Evolutionary conservation across 2,113 vertebrate species (phyloP), one percentile per base, ranked within the genome.

Genomic region (Sphaerodactylus townsendi): DNA sequence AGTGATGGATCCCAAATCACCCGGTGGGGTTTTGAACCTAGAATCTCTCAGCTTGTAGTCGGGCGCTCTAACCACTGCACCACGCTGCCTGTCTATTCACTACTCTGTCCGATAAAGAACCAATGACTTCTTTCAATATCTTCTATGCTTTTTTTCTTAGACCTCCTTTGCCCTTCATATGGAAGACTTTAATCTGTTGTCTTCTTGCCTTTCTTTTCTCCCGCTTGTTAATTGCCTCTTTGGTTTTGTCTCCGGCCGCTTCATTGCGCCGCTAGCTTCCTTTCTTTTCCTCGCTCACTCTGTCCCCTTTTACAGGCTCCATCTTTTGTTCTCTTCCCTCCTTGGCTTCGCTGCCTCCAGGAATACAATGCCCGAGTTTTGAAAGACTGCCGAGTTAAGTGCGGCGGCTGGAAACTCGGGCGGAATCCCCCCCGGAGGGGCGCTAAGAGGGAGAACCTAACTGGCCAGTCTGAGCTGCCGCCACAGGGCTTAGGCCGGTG

Each of bases 371-470:
- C 14, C 7, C 11, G 68, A 77, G 11, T 66, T 82, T 81, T 28
- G 2, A 71, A 77, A 85, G 62, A 25, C 23, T n/a, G n/a, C n/a
- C n/a, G n/a, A n/a, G n/a, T n/a, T n/a, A n/a, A n/a, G n/a, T n/a
- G n/a, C n/a, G n/a, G n/a, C n/a, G n/a, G n/a, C n/a, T n/a, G n/a
- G n/a, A n/a, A n/a, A n/a, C n/a, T n/a, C n/a, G n/a, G n/a, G n/a
- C n/a, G n/a, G n/a, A n/a, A n/a, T n/a, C n/a, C n/a, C n/a, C 10
- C 39, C 33, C 2, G 10, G 30, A 44, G 37, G 37, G 14, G 48
- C 39, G 77, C 44, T 79, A 14, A 25, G 14, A 50, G 83, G 35
- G 80, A 80, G 74, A 83, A n/a, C n/a, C 77, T 59, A 80, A 75
- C 85, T 83, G 83, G 1, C 50, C 17, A 17, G 50, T 17, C 50